Evolutionary conservation across 1,140 invertebrate species (phyloP), one percentile per base, ranked within the genome.

Genomic region (Saxidomus purpurata): DNA sequence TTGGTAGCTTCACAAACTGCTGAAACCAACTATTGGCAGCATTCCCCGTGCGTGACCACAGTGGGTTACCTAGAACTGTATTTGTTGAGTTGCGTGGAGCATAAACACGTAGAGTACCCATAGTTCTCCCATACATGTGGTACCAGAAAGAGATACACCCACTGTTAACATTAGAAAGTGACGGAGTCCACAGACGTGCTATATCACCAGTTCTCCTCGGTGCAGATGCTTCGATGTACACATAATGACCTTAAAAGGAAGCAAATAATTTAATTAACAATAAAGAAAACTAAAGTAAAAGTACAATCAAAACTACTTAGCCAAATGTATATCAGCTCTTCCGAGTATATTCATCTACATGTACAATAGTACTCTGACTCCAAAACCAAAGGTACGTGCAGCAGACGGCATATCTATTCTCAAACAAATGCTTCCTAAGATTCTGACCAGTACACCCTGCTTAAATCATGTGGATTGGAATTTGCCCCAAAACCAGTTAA

Each of bases 211-310:
- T 93, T 31, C 96, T 93, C 74, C 97, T 95, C 0, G 97, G 97
- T 0, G 90, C 55, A 0, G 97, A 97, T 52, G 97, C 97, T 91
- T 98, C 98, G 47, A 97, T 97, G 93, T 98, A 98, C 95, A 98
- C 97, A 94, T 98, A 98, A 71, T 92, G 83, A 84, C 93, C 93
- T 93, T 83, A 3, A 87, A 55, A 49, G 2, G 36, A 2, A 81
- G 13, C 49, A 31, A 31, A 67, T 15, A 43, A 43, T 8, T 43
- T 43, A 8, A 43, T 43, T 4, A 43, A 43, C 43, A 43, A 43
- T 11, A 52, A 52, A 52, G 9, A 19, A 11, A 52, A 11, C 19
- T 9, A 52, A 52, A 52, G 9, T 11, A 52, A 52, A 52, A 52
- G 9, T 11, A 52, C 47, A 52, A 52, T 11, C 47, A 52, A 9